Evolutionary conservation across 1,140 invertebrate genomes (phyloP).

Genomic region (Mizuhopecten yessoensis): DNA sequence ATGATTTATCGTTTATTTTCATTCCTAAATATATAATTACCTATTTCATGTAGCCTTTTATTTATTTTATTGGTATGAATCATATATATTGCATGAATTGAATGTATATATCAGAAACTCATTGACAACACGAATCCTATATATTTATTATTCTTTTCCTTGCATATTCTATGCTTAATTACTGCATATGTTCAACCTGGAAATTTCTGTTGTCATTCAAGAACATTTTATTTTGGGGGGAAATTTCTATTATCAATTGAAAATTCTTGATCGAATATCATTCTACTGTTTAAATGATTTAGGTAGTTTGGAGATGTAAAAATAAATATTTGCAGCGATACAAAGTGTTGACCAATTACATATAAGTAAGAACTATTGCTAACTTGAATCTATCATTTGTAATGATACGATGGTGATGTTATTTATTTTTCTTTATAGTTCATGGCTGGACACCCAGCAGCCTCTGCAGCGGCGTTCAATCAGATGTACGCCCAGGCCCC

Average conservation of each 20-base stretch:
- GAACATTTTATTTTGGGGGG: no score
- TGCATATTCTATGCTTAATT: background rate
- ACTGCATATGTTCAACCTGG: background rate
- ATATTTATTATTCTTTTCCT: background rate
- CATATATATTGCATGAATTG: conserved; percentile 5
- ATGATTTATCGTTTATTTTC: no score
- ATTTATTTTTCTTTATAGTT: background rate
- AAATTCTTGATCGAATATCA: no score
- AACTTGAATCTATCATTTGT: background rate
- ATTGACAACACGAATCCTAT: background rate
- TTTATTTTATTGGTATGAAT: background rate
- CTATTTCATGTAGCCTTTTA: background rate
- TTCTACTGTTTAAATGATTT: background rate
- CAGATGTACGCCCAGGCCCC: background rate
- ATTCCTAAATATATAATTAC: no score
- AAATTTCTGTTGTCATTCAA: no score
- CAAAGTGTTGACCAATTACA: no score
- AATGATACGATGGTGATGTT: background rate
- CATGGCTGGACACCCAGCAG: background rate
- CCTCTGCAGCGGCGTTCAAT: background rate
- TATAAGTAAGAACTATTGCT: background rate
- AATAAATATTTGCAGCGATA: no score
- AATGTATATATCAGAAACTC: background rate
- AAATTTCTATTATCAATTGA: no score
- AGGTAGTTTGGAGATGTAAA: no score